phyloP scores from a whole-genome alignment of 2,113 vertebrate genomes.

The Xiphophorus maculatus region DNA sequence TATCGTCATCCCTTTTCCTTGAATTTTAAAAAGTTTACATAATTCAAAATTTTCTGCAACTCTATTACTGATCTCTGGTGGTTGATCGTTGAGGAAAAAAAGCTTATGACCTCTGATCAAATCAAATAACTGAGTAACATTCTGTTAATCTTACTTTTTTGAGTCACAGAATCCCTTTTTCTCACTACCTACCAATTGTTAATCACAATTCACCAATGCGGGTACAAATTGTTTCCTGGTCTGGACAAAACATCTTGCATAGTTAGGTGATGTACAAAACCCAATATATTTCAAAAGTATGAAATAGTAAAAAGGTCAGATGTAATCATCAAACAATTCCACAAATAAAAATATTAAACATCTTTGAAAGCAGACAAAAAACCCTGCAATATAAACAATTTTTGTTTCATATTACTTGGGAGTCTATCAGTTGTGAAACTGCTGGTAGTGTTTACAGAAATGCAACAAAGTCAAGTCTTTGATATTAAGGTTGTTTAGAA shows the following conservation, averaged over 20 bases:
- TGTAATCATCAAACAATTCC: neutral
- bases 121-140: neutral
- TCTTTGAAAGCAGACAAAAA: neutral
- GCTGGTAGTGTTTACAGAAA: conserved; percentile 12
- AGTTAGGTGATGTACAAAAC: neutral
- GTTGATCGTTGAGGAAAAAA: no score
- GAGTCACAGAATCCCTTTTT: neutral
- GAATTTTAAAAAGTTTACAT: neutral
- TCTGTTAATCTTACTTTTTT: neutral
- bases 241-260: no score
- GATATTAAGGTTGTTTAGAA: neutral
- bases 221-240: neutral
- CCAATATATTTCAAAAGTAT: no score
- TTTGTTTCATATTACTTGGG: neutral
- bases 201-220: neutral
- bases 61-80: neutral
- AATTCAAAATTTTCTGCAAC: neutral
- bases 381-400: neutral
- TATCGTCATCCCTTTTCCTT: neutral
- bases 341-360: neutral
- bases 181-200: neutral
- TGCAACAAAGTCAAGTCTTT: neutral
- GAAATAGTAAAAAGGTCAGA: neutral
- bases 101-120: neutral
- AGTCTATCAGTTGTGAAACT: neutral